Base-by-base conservation (phyloP, 2,888 invertebrate species). In the Phengaris alcon region DNA sequence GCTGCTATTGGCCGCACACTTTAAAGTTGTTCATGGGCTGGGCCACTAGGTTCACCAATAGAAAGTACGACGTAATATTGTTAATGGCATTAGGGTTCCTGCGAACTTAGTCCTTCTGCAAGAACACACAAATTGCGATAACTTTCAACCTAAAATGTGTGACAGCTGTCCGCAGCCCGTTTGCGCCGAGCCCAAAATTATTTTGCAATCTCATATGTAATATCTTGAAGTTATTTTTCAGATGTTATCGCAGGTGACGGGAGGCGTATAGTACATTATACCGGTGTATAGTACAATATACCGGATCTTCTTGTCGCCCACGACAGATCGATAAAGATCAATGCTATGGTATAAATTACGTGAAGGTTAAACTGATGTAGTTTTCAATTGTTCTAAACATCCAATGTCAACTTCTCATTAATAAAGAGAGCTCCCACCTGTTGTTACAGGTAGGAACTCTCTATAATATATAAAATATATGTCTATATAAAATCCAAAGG, bases 191-290 rank as follows among this genome's bases (percentile, higher is more conserved):
- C 64, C 35, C 6, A 44, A 22, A 64, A 64, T 35, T 6, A 64
- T 44, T 64, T 64, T 64, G 64, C 35, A 64, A 64, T 44, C 64
- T 35, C 35, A 64, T 64, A 12, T 35, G 64, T 35, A 15, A 9
- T 59, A 44, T 64, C 35, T 64, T 10, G 6, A 44, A 13, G 35
- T 64, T 64, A 64, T 35, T 64, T 35, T 64, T 64, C 64, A 64
- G 64, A 64, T 64, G 35, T 64, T 64, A 64, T 64, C 64, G 13
- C 64, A 64, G 13, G 64, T 64, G 64, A 64, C 35, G 35, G 64
- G 64, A 64, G 64, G 64, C 64, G 13, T 64, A 44, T 22, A 12
- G 22, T 35, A 59, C 8, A 22, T 9, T 15, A 57, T 64, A 35
- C 35, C 57, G n/a, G 57, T 57, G 8, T 57, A 57, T 57, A 10